Evolutionary conservation across 2,888 invertebrate genomes (phyloP), one percentile per base, ranked within the genome.

Genomic region (Gandaritis pyraliata): DNA sequence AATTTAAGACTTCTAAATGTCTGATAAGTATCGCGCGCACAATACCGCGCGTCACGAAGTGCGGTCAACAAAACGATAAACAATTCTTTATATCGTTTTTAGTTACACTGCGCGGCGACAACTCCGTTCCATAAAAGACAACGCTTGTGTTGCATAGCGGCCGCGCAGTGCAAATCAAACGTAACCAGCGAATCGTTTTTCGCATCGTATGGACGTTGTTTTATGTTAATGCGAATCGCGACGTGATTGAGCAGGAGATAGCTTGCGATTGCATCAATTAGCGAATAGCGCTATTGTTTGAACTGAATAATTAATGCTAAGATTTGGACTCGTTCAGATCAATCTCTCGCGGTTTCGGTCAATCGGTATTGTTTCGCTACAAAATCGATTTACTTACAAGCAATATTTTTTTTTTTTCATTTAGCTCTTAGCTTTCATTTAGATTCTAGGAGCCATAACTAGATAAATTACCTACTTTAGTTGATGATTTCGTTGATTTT

Each of bases 1-100:
- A 81, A 88, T 90, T 90, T 89, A 88, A 89, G 87, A 82, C 85
- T 89, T 89, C 90, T 91, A 91, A 90, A 89, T 89, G 88, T 87
- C 18, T 87, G 90, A 91, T 92, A 88, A 77, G 89, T 91, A 92
- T 92, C 91, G 86, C 82, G 88, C 87, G 87, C 87, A 90, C 90
- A 90, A 89, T 89, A 88, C 80, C n/a, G n/a, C n/a, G 80, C 90
- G 87, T 90, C 90, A 90, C 90, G 91, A 86, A 85, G 85, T 81
- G 81, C 81, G 33, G 33, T 1, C 33, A 33, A 11, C 33, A 33
- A 33, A 33, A 33, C 29, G 6, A 33, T 33, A 33, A 33, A 11
- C 33, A 0, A 8, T 33, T 33, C 33, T 33, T 33, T 33, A 33
- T 11, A 33, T 33, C 33, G 10, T 11, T 33, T 30, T 11, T 0